These are phyloP conservation scores for Petaurus breviceps DNA, from an alignment of 2,113 vertebrate species.

Conservation along the genomic window DNA sequence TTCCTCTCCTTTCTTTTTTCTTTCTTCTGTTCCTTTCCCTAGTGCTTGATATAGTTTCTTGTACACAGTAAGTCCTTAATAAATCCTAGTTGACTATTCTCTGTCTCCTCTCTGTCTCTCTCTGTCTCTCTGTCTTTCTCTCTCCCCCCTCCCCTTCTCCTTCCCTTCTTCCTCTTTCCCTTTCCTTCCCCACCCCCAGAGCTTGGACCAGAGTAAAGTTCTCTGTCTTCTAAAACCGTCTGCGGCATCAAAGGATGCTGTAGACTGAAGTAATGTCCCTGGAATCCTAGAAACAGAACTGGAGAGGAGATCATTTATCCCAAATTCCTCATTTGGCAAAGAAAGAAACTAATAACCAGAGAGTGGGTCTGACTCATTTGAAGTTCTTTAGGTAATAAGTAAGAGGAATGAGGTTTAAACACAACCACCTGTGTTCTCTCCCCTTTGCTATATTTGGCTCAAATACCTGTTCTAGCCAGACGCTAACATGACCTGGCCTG, in stretches of 20 bases:
- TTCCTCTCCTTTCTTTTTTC: too few species aligned
- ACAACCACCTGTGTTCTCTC: neutral
- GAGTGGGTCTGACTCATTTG: neutral
- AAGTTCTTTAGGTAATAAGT: neutral
- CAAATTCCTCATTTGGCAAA: neutral
- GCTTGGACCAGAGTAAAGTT: neutral
- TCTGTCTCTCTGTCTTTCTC: too few species aligned
- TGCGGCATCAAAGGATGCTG: neutral
- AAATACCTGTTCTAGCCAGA: neutral
- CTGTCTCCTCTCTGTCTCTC: too few species aligned
- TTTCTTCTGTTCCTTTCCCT: neutral
- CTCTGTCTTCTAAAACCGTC: neutral
- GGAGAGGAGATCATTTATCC: neutral
- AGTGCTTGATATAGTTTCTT: neutral
- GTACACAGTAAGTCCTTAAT: neutral
- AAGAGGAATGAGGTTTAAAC: neutral
- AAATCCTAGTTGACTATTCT: neutral
- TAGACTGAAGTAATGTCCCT: neutral
- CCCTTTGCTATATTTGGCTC: neutral
- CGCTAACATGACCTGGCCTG: neutral
- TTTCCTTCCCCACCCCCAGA: neutral
- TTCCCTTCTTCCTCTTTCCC: neutral
- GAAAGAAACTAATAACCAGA: neutral
- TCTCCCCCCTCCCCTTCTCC: too few species aligned
- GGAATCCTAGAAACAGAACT: neutral